These are phyloP conservation scores for Dascyllus trimaculatus DNA, from an alignment of 2,113 vertebrate species.

Conservation along the genomic window DNA sequence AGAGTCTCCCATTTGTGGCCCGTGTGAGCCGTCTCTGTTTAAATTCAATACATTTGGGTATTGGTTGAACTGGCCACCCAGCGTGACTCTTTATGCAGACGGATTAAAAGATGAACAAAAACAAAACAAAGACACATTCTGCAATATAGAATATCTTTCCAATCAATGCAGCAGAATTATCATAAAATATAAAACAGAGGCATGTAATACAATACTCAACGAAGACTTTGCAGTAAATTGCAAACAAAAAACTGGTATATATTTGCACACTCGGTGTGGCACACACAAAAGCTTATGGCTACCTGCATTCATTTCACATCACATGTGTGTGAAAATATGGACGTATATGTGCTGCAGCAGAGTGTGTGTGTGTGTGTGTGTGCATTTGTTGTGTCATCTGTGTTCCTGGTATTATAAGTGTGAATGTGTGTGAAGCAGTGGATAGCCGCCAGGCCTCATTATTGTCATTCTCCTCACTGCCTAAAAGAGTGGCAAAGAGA, in stretches of 20 bases:
- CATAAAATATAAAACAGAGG: conserved; percentile 75
- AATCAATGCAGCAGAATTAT: conserved; percentile 72
- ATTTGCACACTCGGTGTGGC: conserved; percentile 69
- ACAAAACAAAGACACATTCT: conserved; percentile 78
- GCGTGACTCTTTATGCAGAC: conserved; percentile 71
- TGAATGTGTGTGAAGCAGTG: conserved; percentile 79
- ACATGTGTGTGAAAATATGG: conserved; percentile 26
- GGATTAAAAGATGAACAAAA: conserved; percentile 81
- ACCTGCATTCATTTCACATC: conserved; percentile 77
- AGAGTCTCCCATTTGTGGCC: conserved; percentile 63
- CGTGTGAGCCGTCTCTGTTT: conserved; percentile 66
- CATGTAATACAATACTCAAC: conserved; percentile 57
- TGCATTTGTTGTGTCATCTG: conserved; percentile 44
- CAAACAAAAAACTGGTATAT: conserved; percentile 60
- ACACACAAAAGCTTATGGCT: conserved; percentile 80
- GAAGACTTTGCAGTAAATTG: conserved; percentile 61
- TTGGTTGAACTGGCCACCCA: conserved; percentile 78
- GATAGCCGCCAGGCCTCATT: conserved; percentile 83
- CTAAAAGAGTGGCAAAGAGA: conserved; percentile 73
- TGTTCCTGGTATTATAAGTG: conserved; percentile 68
- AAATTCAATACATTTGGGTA: conserved; percentile 74
- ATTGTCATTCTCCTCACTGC: conserved; percentile 89
- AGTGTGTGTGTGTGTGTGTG: conserved; percentile 27
- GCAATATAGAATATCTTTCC: conserved; percentile 77
- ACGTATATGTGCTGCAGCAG: conserved; percentile 29